A percentile compares a stretch with the other conserved stretches of the same genome.
phyloP scores from a whole-genome alignment of 2,113 vertebrate genomes.

The Polyodon spathula region DNA sequence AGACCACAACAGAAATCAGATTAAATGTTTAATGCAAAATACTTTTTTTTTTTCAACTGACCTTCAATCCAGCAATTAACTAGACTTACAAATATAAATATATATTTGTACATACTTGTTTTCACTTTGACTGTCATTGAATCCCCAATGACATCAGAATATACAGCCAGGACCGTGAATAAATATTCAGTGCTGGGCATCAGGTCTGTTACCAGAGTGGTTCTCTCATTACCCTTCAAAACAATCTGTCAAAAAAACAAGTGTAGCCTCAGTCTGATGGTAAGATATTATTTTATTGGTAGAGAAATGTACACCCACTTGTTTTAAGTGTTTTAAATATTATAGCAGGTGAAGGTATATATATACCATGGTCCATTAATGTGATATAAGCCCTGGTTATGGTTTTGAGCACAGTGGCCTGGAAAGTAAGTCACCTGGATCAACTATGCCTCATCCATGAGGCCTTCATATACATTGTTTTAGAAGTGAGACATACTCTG shows the following conservation, averaged over 20 bases:
- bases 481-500: too few species aligned
- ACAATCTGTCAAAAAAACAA: conserved; percentile 47
- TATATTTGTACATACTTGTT: conserved; percentile 61
- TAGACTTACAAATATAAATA: not conserved
- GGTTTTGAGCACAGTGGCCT: too few species aligned
- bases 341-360: too few species aligned
- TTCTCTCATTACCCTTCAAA: conserved; percentile 59
- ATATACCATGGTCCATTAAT: too few species aligned
- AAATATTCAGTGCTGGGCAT: conserved; percentile 61
- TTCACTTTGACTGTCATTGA: conserved; percentile 42
- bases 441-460: too few species aligned
- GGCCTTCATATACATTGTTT: too few species aligned
- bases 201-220: conserved; percentile 51
- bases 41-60: not conserved
- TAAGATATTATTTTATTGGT: too few species aligned
- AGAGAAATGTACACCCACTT: too few species aligned
- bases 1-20: not conserved
- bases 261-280: too few species aligned
- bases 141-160: conserved; percentile 53
- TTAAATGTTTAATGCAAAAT: not conserved
- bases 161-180: conserved; percentile 59
- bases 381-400: too few species aligned
- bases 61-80: not conserved
- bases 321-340: too few species aligned
- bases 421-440: too few species aligned